Conservation (phyloP, 2,888 invertebrate genomes). For the Drosophila prostipennis region DNA sequence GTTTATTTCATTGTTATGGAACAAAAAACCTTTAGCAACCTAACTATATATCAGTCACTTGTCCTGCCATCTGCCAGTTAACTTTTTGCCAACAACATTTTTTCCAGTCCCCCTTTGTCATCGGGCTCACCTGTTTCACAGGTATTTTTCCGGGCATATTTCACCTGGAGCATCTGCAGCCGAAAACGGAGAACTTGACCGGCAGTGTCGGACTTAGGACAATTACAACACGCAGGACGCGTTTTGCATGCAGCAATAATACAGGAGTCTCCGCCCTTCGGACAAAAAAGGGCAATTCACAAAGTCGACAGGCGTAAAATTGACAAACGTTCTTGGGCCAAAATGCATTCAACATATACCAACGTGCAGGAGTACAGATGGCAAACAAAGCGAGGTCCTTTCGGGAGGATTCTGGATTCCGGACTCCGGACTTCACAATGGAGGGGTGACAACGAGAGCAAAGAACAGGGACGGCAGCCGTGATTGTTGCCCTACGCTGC, state of each 20-base stretch:
- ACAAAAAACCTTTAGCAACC: neutral
- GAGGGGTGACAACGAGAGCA: constrained; percentile 45
- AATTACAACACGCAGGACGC: constrained; percentile 35
- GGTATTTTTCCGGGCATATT: constrained; percentile 15
- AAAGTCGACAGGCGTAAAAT: constrained; percentile 78
- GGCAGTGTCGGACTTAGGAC: constrained; percentile 8
- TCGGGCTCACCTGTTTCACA: constrained; percentile 18
- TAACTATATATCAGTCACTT: neutral
- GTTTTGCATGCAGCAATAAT: constrained; percentile 37
- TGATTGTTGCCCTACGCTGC: constrained; percentile 68
- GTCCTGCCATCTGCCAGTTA: constrained; percentile 1
- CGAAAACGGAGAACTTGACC: constrained; percentile 10
- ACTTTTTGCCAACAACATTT: neutral
- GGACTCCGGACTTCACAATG: constrained; percentile 23
- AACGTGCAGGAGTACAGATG: neutral
- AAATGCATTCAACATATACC: constrained; percentile 60
- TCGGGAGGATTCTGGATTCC: constrained; percentile 6
- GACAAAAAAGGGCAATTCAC: constrained; percentile 67
- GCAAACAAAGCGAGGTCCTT: constrained; percentile 14
- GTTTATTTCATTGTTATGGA: neutral
- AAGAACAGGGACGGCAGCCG: constrained; percentile 29
- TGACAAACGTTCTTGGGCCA: constrained; percentile 71
- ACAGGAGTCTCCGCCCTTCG: constrained; percentile 18
- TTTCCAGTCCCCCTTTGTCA: constrained; percentile 4
- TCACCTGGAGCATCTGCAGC: constrained; percentile 6